phyloP scores from a whole-genome alignment of 2,888 invertebrate species.

The Coenonympha glycerion region DNA sequence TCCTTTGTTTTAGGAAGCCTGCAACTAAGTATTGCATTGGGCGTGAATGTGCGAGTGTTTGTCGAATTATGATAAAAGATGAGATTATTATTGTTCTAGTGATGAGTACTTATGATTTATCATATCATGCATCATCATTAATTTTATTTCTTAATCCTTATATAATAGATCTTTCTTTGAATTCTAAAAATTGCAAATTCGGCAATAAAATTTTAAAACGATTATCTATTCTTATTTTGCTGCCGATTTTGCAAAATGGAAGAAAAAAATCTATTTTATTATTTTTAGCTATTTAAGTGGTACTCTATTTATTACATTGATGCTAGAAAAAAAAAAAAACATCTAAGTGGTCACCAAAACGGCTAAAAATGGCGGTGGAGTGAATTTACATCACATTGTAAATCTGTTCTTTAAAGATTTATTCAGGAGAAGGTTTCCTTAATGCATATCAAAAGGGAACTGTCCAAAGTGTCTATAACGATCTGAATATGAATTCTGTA shows the following conservation, averaged over 20 bases:
- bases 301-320: conserved; percentile 8
- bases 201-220: too few species aligned
- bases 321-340: conserved; percentile 24
- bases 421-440: too few species aligned
- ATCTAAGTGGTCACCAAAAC: conserved; percentile 33
- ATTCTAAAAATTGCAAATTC: too few species aligned
- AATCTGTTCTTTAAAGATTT: conserved; percentile 33
- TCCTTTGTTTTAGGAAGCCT: too few species aligned
- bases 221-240: neutral
- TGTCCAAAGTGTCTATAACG: neutral
- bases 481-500: neutral
- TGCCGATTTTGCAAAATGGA: neutral
- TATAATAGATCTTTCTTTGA: too few species aligned
- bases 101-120: too few species aligned
- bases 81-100: too few species aligned
- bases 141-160: too few species aligned
- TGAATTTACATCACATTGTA: conserved; percentile 17
- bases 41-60: too few species aligned
- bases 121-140: too few species aligned
- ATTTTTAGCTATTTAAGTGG: neutral
- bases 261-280: neutral
- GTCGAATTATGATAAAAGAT: too few species aligned
- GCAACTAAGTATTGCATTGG: too few species aligned
- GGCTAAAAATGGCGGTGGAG: conserved; percentile 17
- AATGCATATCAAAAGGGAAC: neutral